These are phyloP conservation scores for Drosophila colorata DNA, from an alignment of 2,888 invertebrate species.

Conservation along the genomic window DNA sequence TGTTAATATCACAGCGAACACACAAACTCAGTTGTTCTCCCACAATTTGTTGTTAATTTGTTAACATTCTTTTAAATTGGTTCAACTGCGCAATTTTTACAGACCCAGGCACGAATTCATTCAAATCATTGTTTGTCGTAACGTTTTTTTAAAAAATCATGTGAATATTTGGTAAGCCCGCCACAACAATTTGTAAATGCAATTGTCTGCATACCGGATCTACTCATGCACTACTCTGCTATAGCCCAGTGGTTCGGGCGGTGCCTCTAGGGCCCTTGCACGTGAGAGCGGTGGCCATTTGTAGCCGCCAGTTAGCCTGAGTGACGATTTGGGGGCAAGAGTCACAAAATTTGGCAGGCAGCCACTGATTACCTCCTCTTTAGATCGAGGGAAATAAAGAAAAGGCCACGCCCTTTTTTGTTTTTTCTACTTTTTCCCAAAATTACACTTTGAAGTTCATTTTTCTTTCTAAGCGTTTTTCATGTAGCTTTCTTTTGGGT, in stretches of 20 bases:
- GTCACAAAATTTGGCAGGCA: no score
- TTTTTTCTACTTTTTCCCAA: no score
- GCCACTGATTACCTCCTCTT: no score
- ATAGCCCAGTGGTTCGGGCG: neutral
- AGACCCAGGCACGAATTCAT: constrained; percentile 38
- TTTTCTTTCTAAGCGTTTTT: no score
- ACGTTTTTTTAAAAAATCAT: constrained; percentile 57
- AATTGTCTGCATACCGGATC: constrained; percentile 47
- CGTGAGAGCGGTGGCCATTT: no score
- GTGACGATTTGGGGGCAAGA: no score
- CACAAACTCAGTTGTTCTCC: constrained; percentile 28
- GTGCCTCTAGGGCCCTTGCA: no score
- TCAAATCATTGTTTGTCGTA: constrained; percentile 33
- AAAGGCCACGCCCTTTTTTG: no score
- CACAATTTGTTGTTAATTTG: constrained; percentile 45
- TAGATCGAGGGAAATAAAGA: no score
- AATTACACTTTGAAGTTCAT: no score
- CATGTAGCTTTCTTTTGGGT: no score
- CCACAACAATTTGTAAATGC: constrained; percentile 38
- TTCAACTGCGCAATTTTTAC: constrained; percentile 43
- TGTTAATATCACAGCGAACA: neutral
- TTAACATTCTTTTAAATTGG: constrained; percentile 42
- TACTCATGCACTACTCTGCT: constrained; percentile 4
- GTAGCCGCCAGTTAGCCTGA: no score
- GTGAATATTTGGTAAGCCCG: constrained; percentile 47